phyloP scores from a whole-genome alignment of 2,888 invertebrate species.

The Andrena trimmerana region DNA sequence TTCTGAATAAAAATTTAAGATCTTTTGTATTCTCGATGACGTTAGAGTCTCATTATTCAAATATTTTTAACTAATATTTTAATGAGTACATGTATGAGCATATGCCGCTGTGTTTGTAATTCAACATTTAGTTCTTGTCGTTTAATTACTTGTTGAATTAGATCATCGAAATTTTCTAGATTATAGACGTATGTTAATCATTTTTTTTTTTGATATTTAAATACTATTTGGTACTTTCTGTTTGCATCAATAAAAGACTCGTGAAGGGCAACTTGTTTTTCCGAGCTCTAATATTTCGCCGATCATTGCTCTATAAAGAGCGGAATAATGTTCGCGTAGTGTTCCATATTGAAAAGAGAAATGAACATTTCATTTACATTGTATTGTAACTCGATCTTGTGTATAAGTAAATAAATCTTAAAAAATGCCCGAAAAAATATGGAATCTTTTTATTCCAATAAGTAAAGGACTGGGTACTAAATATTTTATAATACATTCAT shows the following conservation, averaged over 20 bases:
- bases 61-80: conserved; percentile 34
- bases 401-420: conserved; percentile 49
- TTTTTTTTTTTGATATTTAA: conserved; percentile 13
- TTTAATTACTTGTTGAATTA: not conserved
- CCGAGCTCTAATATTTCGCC: conserved; percentile 12
- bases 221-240: conserved; percentile 22
- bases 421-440: conserved; percentile 15
- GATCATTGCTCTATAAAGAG: not conserved
- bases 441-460: not conserved
- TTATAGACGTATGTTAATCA: conserved; percentile 1
- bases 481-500: too few relatives aligned
- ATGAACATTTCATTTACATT: conserved; percentile 54
- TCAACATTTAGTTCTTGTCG: conserved; percentile 13
- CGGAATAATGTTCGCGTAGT: conserved; percentile 11
- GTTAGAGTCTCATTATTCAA: conserved; percentile 19
- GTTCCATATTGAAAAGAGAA: conserved; percentile 23
- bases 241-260: conserved; percentile 16
- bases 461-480: not conserved
- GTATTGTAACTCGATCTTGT: conserved; percentile 38
- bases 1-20: not conserved
- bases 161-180: not conserved
- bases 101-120: conserved; percentile 14
- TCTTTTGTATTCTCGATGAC: conserved; percentile 12
- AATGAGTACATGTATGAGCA: conserved; percentile 14
- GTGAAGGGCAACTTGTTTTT: conserved; percentile 26